phyloP scores from a whole-genome alignment of 2,797 vertebrate genomes.

The Monodelphis domestica region DNA sequence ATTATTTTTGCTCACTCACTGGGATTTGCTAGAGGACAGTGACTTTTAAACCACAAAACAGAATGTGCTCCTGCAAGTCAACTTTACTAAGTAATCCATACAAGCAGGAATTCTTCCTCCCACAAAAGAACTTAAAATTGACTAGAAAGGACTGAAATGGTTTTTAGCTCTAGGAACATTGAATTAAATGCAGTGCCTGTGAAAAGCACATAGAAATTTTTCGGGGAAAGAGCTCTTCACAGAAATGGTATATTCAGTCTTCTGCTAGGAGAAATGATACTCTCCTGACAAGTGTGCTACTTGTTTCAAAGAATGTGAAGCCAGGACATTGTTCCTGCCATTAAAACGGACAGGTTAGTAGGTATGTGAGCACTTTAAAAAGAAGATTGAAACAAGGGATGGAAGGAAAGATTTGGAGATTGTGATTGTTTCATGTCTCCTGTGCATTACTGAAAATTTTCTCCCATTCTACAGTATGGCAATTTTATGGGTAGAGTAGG shows the following conservation, averaged over 20 bases:
- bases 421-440: not conserved
- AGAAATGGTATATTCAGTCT: not conserved
- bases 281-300: not conserved
- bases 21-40: not conserved
- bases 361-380: not conserved
- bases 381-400: not conserved
- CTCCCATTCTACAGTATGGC: not conserved
- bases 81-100: not conserved
- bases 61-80: not conserved
- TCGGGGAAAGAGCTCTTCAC: rapidly evolving
- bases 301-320: not conserved
- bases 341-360: not conserved
- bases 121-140: not conserved
- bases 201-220: rapidly evolving
- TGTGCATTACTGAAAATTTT: not conserved
- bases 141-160: not conserved
- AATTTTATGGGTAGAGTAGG: not conserved
- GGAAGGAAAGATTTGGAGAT: not conserved
- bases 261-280: not conserved
- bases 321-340: not conserved
- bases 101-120: not conserved
- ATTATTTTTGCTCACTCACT: not conserved
- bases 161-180: not conserved
- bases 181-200: rapidly evolving
- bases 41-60: not conserved